These are phyloP conservation scores for Saxidomus purpurata DNA, from an alignment of 1,140 invertebrate genomes.

Conservation along the genomic window DNA sequence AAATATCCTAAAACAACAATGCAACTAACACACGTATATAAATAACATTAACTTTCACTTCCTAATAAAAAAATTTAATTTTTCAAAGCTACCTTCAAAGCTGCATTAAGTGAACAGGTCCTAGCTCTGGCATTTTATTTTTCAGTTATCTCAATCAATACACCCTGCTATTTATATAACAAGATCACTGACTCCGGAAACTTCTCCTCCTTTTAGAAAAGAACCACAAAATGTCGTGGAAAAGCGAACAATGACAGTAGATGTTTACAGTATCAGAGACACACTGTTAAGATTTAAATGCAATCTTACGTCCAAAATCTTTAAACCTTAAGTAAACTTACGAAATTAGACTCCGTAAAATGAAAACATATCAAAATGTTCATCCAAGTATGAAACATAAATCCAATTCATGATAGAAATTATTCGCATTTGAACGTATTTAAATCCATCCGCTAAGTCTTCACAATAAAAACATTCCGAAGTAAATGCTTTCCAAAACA, in stretches of 20 bases:
- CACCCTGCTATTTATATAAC: no score
- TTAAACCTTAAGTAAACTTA: neutral
- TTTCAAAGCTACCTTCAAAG: no score
- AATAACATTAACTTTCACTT: no score
- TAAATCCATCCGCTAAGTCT: constrained; percentile 4
- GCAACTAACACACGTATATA: no score
- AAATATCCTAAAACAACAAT: no score
- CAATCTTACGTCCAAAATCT: neutral
- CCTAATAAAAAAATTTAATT: no score
- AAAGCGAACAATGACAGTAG: neutral
- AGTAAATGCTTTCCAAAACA: constrained; percentile 6
- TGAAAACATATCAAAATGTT: constrained; percentile 23
- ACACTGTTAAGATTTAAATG: neutral
- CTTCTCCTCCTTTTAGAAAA: no score
- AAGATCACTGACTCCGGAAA: no score
- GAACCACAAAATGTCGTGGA: no score
- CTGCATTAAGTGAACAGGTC: no score
- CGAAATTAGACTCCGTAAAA: constrained; percentile 5
- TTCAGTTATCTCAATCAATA: no score
- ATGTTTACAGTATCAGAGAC: neutral
- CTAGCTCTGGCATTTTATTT: no score
- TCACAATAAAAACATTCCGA: neutral
- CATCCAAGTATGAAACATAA: constrained; percentile 35
- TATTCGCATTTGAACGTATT: constrained; percentile 22
- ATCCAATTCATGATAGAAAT: neutral